These are phyloP conservation scores for Nematostella vectensis DNA, from an alignment of 92 coral and sea anemone genomes.

Conservation along the genomic window DNA sequence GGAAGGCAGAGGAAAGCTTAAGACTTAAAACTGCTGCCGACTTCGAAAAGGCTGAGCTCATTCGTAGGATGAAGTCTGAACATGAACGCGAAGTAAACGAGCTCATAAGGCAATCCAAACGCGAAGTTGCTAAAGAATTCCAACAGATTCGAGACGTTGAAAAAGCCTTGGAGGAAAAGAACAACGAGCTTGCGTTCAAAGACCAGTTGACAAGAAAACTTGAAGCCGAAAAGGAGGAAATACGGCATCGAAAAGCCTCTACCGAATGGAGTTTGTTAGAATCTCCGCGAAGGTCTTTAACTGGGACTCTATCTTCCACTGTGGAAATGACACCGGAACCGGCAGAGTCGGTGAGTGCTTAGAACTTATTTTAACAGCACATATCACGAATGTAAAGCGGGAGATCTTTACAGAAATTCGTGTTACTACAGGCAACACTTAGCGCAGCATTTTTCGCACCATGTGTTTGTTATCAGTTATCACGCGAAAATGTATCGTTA, in stretches of 20 bases:
- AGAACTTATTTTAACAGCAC: neutral
- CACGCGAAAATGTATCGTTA: constrained; percentile 1
- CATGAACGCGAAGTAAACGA: constrained; percentile 79
- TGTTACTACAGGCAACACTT: constrained; percentile 3
- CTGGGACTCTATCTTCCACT: constrained; percentile 13
- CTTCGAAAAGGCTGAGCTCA: constrained; percentile 82
- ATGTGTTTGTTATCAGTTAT: neutral
- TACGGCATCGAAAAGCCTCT: constrained; percentile 46
- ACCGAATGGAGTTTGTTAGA: constrained; percentile 35
- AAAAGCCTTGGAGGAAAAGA: constrained; percentile 78
- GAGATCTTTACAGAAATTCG: neutral
- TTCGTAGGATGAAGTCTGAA: constrained; percentile 77
- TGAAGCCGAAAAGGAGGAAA: constrained; percentile 70
- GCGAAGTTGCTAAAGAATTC: constrained; percentile 78
- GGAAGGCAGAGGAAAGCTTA: constrained; percentile 63
- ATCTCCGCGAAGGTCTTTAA: constrained; percentile 21
- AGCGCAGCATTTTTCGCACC: neutral
- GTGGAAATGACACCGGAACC: constrained; percentile 23
- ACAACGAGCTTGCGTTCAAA: constrained; percentile 80
- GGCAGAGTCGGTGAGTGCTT: constrained; percentile 21
- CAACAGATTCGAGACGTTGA: constrained; percentile 80
- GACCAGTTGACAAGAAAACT: constrained; percentile 82
- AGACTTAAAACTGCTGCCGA: constrained; percentile 82
- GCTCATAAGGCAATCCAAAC: constrained; percentile 69
- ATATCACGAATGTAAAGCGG: neutral